phyloP scores from a whole-genome alignment of 2,888 invertebrate genomes.

The Orthosia incerta region DNA sequence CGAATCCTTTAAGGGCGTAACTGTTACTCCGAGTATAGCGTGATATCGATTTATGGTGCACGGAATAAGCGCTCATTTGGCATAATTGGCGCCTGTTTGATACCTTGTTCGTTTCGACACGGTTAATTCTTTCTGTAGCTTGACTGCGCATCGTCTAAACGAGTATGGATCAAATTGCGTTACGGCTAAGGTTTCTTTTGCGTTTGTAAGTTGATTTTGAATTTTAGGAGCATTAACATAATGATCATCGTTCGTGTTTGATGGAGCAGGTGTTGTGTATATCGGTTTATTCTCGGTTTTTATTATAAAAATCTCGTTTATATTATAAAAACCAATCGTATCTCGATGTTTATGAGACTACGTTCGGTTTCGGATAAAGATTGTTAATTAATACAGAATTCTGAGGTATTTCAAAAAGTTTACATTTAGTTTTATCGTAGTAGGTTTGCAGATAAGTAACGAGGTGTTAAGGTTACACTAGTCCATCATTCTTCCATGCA shows the following conservation, averaged over 20 bases:
- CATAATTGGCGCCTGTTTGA: constrained; percentile 87
- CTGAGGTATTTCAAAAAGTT: constrained; percentile 61
- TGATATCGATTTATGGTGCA: constrained; percentile 88
- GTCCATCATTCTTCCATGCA: too few relatives aligned
- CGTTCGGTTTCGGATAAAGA: constrained; percentile 71
- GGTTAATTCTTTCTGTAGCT: constrained; percentile 77
- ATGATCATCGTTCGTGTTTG: constrained; percentile 88
- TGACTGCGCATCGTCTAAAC: constrained; percentile 71
- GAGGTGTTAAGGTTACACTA: constrained; percentile 51
- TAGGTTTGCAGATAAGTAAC: constrained; percentile 27
- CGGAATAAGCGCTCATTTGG: constrained; percentile 89
- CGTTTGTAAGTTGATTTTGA: constrained; percentile 69
- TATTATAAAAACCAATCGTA: constrained; percentile 82
- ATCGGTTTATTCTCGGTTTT: constrained; percentile 89
- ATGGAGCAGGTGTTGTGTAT: constrained; percentile 89
- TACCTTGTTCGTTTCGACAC: constrained; percentile 85
- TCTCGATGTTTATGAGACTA: constrained; percentile 84
- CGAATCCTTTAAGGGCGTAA: constrained; percentile 88
- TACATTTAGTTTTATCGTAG: constrained; percentile 51
- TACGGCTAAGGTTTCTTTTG: constrained; percentile 78
- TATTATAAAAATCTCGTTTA: constrained; percentile 89
- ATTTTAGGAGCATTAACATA: constrained; percentile 88
- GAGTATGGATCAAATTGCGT: constrained; percentile 76
- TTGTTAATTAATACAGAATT: constrained; percentile 79
- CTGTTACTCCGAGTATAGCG: constrained; percentile 80